These are phyloP conservation scores for Plotosus lineatus DNA, from an alignment of 2,113 vertebrate genomes.

Conservation along the genomic window DNA sequence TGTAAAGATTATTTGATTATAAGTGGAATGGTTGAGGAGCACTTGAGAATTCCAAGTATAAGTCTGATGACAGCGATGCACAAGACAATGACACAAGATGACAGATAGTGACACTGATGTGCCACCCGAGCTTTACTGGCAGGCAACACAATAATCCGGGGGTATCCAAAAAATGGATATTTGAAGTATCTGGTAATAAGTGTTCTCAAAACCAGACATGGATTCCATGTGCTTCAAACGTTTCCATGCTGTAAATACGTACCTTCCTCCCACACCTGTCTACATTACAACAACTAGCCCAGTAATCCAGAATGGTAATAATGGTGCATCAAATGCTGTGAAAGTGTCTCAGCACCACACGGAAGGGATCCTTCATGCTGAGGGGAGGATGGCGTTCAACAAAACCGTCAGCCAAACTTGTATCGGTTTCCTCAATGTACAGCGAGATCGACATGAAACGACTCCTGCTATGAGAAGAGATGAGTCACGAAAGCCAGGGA, in stretches of 20 bases:
- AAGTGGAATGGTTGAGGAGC: too few relatives aligned
- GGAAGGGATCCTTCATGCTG: background rate
- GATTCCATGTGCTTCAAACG: background rate
- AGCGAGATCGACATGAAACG: background rate
- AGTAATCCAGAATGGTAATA: background rate
- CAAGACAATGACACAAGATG: too few relatives aligned
- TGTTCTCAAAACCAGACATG: background rate
- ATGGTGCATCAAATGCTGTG: background rate
- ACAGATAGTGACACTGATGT: too few relatives aligned
- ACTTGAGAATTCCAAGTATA: too few relatives aligned
- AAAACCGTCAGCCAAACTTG: background rate
- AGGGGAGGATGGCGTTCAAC: background rate
- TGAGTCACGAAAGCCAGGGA: background rate
- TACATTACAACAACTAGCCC: background rate
- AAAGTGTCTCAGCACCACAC: background rate
- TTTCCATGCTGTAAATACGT: background rate
- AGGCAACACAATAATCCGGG: background rate
- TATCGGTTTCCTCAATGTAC: background rate
- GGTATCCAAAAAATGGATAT: background rate
- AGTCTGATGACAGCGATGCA: too few relatives aligned
- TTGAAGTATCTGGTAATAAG: background rate
- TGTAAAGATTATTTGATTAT: too few relatives aligned
- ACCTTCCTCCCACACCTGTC: too few relatives aligned
- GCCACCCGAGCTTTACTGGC: too few relatives aligned
- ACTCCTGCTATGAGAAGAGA: background rate